A percentile compares a stretch with the other conserved stretches of the same genome.
Conservation (phyloP, 1,140 invertebrate genomes). For the Proales similis region DNA sequence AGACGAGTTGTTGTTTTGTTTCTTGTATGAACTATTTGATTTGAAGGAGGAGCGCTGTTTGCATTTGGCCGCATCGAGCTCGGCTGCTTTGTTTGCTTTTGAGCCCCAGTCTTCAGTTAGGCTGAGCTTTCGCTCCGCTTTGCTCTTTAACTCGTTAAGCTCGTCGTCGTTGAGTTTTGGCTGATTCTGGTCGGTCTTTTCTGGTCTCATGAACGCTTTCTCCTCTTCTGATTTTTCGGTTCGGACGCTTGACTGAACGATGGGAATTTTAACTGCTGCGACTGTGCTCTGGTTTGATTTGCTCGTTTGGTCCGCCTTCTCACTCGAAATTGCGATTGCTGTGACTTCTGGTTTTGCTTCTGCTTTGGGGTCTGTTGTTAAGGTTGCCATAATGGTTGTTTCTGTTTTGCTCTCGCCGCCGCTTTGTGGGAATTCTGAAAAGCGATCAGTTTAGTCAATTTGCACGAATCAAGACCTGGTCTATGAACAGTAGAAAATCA, state of each 20-base stretch:
- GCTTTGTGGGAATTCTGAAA: background rate
- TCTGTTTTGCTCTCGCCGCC: background rate
- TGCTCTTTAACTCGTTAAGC: constrained; percentile 10
- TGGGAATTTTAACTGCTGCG: too few species aligned
- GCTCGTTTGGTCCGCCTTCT: too few species aligned
- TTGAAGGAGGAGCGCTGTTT: constrained; percentile 1
- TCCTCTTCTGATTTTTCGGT: too few species aligned
- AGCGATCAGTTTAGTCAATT: background rate
- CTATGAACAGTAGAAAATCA: constrained; percentile 23
- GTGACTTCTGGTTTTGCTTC: constrained; percentile 19
- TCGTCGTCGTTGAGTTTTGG: constrained; percentile 1
- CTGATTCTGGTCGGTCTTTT: too few species aligned
- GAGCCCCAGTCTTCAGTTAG: background rate
- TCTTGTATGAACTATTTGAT: background rate
- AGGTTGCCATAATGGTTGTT: too few species aligned
- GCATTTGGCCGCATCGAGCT: too few species aligned
- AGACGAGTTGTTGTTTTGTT: background rate
- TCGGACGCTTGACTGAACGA: too few species aligned
- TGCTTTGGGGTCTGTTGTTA: too few species aligned
- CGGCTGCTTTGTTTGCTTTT: constrained; percentile 6
- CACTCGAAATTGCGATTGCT: too few species aligned
- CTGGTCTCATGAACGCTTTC: too few species aligned
- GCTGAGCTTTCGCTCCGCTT: too few species aligned
- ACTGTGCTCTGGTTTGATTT: too few species aligned
- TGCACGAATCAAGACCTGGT: constrained; percentile 3